A percentile compares a stretch with the other conserved stretches of the same genome.
These are phyloP conservation scores for Quiscalus mexicanus DNA, from an alignment of 2,113 vertebrate genomes.

Conservation along the genomic window DNA sequence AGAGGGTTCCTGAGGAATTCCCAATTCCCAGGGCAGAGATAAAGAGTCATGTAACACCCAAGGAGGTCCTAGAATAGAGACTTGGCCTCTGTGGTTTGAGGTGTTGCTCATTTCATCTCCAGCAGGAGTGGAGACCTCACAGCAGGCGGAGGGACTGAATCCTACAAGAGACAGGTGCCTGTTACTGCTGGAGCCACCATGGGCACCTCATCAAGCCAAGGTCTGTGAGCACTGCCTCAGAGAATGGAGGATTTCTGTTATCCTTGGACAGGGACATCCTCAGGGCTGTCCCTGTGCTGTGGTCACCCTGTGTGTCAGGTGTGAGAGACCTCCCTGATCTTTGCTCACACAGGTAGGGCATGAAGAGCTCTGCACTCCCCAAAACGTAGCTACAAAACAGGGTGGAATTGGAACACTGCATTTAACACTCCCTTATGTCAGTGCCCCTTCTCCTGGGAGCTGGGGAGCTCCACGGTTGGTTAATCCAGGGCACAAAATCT, in stretches of 20 bases:
- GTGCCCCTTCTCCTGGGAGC: background rate
- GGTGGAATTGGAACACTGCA: background rate
- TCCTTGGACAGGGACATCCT: background rate
- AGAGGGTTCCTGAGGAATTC: background rate
- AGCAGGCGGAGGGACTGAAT: background rate
- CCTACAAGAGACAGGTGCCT: background rate
- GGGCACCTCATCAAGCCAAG: background rate
- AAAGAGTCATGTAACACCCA: background rate
- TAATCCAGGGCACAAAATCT: background rate
- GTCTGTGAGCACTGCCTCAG: background rate
- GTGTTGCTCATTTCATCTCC: background rate
- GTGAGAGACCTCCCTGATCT: background rate
- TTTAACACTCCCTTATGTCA: background rate
- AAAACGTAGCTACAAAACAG: accelerated
- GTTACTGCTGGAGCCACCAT: background rate
- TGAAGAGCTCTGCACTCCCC: background rate
- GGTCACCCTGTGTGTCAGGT: background rate
- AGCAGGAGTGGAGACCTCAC: background rate
- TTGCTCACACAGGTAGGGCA: background rate
- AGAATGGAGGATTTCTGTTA: background rate
- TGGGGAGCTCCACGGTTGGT: background rate
- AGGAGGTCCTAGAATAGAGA: background rate
- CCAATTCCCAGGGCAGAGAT: background rate
- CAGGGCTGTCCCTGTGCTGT: too few species aligned
- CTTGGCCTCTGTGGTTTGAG: background rate